phyloP scores from a whole-genome alignment of 2,888 invertebrate genomes.

The Luperina nickerlii region DNA sequence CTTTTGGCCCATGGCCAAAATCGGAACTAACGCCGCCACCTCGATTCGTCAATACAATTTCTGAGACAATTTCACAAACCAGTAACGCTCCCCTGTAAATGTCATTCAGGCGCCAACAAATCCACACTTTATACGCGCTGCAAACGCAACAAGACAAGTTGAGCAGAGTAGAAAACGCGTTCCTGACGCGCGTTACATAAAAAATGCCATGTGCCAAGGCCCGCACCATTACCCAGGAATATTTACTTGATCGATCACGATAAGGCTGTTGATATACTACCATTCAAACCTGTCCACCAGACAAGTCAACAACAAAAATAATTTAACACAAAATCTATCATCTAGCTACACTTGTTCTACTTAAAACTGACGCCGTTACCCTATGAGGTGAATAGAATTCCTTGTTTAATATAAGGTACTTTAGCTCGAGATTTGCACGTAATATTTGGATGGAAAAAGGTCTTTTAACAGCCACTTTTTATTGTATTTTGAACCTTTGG shows the following conservation, averaged over 20 bases:
- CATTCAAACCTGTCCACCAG: slow-evolving; percentile 5
- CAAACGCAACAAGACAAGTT: background rate
- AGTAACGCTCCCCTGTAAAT: background rate
- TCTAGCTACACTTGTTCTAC: slow-evolving; percentile 58
- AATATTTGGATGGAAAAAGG: slow-evolving; percentile 9
- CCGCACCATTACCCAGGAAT: background rate
- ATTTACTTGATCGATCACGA: background rate
- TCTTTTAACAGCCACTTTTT: slow-evolving; percentile 8
- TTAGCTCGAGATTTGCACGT: slow-evolving; percentile 15
- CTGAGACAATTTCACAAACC: background rate
- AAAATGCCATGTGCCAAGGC: background rate
- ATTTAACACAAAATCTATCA: slow-evolving; percentile 43
- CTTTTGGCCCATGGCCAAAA: background rate
- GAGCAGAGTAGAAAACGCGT: background rate
- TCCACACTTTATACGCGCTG: background rate
- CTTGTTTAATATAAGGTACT: slow-evolving; percentile 33
- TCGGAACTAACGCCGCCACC: background rate
- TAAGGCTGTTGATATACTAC: slow-evolving; percentile 38
- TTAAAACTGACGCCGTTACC: slow-evolving; percentile 23
- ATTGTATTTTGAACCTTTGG: slow-evolving; percentile 24
- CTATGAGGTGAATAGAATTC: slow-evolving; percentile 83
- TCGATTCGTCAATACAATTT: background rate
- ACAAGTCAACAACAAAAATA: slow-evolving; percentile 39
- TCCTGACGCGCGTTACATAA: background rate
- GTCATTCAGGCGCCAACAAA: background rate